Conservation (phyloP, 2,888 invertebrate species). For the Cephus spinipes region DNA sequence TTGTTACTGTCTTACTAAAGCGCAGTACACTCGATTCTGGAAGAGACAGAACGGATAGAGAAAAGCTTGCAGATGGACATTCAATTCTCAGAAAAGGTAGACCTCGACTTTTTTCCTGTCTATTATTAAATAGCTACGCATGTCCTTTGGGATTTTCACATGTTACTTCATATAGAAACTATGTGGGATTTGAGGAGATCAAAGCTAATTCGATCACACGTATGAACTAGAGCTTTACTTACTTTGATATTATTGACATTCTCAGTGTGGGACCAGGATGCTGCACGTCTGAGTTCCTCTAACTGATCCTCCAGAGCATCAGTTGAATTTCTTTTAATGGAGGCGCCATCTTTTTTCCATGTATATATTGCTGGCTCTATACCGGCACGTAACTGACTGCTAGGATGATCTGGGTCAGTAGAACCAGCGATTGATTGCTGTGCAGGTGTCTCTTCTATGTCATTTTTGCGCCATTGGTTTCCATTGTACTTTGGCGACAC, state of each 20-base stretch:
- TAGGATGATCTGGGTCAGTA: constrained; percentile 44
- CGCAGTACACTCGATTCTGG: not conserved
- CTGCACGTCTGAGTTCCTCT: constrained; percentile 45
- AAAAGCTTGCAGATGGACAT: not conserved
- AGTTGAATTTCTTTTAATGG: constrained; percentile 29
- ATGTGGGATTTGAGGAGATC: not conserved
- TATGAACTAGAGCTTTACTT: not conserved
- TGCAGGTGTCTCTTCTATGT: constrained; percentile 48
- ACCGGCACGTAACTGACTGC: constrained; percentile 42
- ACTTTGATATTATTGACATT: not conserved
- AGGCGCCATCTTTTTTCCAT: constrained; percentile 47
- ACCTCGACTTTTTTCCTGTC: not conserved
- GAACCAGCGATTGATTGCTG: constrained; percentile 15
- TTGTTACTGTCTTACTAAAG: not conserved
- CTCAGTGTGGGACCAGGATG: constrained; percentile 1
- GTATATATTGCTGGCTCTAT: constrained; percentile 38
- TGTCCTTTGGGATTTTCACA: not conserved
- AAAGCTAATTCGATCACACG: not conserved
- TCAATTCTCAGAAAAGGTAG: not conserved
- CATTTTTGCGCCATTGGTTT: constrained; percentile 58
- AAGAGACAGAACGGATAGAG: not conserved
- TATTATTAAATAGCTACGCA: not conserved
- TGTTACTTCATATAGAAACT: not conserved
- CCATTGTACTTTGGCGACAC: constrained; percentile 51
- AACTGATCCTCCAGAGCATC: constrained; percentile 56